phyloP scores from a whole-genome alignment of 23 tunicate species.

The Halocynthia roretzi region DNA sequence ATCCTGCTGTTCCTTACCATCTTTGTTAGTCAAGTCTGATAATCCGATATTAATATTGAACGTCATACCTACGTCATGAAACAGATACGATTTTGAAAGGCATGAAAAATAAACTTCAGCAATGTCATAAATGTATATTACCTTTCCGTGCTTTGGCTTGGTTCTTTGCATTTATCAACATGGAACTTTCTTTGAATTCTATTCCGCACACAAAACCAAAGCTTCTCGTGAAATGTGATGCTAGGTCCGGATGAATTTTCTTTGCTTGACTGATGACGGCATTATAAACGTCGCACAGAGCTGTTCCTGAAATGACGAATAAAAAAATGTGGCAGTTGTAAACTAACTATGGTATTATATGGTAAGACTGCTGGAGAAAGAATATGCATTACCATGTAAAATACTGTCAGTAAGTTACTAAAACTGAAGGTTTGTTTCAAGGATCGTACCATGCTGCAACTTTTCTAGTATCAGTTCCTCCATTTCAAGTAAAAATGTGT shows the following conservation, averaged over 20 bases:
- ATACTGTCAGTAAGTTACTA: not conserved
- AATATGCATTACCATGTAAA: not conserved
- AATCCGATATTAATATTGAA: slow-evolving; percentile 90
- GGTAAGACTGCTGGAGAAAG: not conserved
- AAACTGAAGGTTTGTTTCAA: not conserved
- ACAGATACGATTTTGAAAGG: not conserved
- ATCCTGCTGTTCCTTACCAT: slow-evolving; percentile 40
- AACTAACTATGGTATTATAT: too few species aligned
- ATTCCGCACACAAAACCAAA: slow-evolving; percentile 96
- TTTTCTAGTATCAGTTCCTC: slow-evolving; percentile 72
- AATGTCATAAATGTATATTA: not conserved
- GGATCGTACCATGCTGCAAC: slow-evolving; percentile 55
- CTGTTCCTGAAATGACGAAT: slow-evolving; percentile 28
- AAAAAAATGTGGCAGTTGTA: too few species aligned
- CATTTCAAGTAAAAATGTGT: slow-evolving; percentile 66
- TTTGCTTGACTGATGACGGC: slow-evolving; percentile 52
- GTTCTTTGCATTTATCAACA: slow-evolving; percentile 76
- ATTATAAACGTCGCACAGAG: slow-evolving; percentile 70
- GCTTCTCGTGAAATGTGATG: slow-evolving; percentile 57
- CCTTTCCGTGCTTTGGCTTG: slow-evolving; percentile 75
- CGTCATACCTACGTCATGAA: slow-evolving; percentile 78
- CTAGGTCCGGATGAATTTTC: slow-evolving; percentile 45
- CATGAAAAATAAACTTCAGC: not conserved
- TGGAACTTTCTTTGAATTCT: slow-evolving; percentile 84
- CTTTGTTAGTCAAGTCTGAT: slow-evolving; percentile 47